A percentile compares a stretch with the other conserved stretches of the same genome.
These are phyloP conservation scores for Plagiodera versicolora DNA, from an alignment of 2,888 invertebrate species.

Conservation along the genomic window DNA sequence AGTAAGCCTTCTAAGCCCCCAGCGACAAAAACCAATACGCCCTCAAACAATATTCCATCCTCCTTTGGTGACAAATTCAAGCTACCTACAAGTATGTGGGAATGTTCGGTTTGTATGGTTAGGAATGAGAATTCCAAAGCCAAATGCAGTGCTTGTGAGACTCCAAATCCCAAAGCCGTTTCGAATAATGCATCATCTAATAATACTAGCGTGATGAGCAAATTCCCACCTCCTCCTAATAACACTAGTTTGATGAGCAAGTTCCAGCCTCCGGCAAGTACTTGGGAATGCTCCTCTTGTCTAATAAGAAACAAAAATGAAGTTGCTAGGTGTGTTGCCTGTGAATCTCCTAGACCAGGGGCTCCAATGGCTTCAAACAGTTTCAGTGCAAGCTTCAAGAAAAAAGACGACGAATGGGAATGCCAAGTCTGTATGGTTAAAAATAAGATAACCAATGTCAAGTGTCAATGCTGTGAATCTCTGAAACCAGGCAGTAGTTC, in stretches of 20 bases:
- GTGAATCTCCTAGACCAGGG: constrained; percentile 57
- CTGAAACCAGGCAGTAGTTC: constrained; percentile 54
- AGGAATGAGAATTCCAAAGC: constrained; percentile 55
- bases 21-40: constrained; percentile 13
- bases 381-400: constrained; percentile 36
- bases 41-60: constrained; percentile 53
- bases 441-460: constrained; percentile 51
- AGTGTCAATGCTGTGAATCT: constrained; percentile 64
- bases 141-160: constrained; percentile 61
- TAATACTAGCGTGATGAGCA: constrained; percentile 30
- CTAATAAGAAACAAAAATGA: constrained; percentile 60
- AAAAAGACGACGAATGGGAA: constrained; percentile 57
- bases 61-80: constrained; percentile 37
- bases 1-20: constrained; percentile 16
- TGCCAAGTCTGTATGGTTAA: constrained; percentile 65
- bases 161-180: constrained; percentile 57
- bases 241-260: constrained; percentile 34
- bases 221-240: constrained; percentile 54
- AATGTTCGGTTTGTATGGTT: constrained; percentile 63
- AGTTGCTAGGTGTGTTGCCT: constrained; percentile 58
- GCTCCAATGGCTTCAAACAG: constrained; percentile 13
- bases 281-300: constrained; percentile 64
- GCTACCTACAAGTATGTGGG: constrained; percentile 55
- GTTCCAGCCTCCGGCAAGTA: constrained; percentile 54
- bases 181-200: constrained; percentile 56